Evolutionary conservation across 1,140 invertebrate species (phyloP).

Genomic region (Coboldia fuscipes): DNA sequence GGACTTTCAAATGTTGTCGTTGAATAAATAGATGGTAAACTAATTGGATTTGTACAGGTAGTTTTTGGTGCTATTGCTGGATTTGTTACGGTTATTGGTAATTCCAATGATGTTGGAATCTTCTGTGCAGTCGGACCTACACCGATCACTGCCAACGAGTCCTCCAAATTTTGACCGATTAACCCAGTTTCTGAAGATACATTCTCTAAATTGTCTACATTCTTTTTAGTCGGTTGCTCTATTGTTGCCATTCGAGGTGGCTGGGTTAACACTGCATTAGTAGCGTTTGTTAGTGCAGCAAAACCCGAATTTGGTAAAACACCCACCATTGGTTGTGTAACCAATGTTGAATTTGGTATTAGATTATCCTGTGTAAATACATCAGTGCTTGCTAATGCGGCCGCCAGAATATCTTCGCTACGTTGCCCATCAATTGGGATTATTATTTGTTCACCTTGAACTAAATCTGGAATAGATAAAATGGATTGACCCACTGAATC

Average conservation of each 20-base stretch:
- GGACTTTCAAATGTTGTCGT: no score
- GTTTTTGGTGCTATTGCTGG: constrained; percentile 32
- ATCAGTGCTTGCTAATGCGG: constrained; percentile 32
- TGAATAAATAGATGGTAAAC: no score
- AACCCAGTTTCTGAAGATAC: not conserved
- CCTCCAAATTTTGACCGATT: constrained; percentile 22
- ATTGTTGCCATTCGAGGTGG: constrained; percentile 56
- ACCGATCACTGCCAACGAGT: constrained; percentile 30
- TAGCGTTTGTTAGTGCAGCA: constrained; percentile 26
- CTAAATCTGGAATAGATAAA: no score
- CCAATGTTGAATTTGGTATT: no score
- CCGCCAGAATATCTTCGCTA: constrained; percentile 49
- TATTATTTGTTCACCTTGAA: constrained; percentile 5
- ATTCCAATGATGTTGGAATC: constrained; percentile 35
- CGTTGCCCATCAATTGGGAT: constrained; percentile 6
- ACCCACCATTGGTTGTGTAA: no score
- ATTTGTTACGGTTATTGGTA: constrained; percentile 45
- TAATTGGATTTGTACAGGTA: no score
- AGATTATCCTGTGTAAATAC: not conserved
- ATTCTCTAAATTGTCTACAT: not conserved
- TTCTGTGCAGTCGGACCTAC: constrained; percentile 23
- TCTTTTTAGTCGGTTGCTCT: constrained; percentile 37
- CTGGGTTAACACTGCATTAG: constrained; percentile 46
- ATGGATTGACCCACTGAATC: no score
- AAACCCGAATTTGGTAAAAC: constrained; percentile 5